A percentile compares a stretch with the other conserved stretches of the same genome.
phyloP scores from a whole-genome alignment of 2,797 vertebrate genomes.

The Dicrostonyx torquatus region DNA sequence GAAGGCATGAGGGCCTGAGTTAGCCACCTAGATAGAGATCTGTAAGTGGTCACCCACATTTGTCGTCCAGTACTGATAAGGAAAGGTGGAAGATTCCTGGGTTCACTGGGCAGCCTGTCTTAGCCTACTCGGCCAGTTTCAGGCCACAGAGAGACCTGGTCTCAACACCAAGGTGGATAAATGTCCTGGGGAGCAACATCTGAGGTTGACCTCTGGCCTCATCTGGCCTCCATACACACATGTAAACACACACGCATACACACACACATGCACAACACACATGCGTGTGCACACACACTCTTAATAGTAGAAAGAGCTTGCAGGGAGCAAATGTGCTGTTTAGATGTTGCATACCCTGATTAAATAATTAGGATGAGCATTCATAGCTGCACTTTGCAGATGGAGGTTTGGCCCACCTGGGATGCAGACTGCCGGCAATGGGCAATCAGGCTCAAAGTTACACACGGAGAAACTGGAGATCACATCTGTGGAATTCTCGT shows the following conservation, averaged over 20 bases:
- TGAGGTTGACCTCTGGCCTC: background rate
- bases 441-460: background rate
- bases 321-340: background rate
- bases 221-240: background rate
- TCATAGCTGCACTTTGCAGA: background rate
- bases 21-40: background rate
- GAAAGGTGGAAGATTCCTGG: too few species aligned
- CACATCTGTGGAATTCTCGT: background rate
- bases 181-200: background rate
- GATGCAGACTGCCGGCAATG: background rate
- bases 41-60: background rate
- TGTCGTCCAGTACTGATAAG: background rate
- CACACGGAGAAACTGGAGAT: background rate
- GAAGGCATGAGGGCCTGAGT: background rate
- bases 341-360: background rate
- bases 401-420: background rate
- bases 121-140: background rate
- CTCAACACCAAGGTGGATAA: background rate
- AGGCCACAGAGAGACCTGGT: background rate
- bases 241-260: background rate
- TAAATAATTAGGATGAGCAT: background rate
- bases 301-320: background rate
- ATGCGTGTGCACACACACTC: rapidly evolving
- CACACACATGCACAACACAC: background rate
- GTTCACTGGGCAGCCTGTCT: background rate